Percentiles rank a stretch among this genome's conserved stretches.
These are phyloP conservation scores for Stigmatopora argus DNA, from an alignment of 2,113 vertebrate genomes.

Conservation along the genomic window DNA sequence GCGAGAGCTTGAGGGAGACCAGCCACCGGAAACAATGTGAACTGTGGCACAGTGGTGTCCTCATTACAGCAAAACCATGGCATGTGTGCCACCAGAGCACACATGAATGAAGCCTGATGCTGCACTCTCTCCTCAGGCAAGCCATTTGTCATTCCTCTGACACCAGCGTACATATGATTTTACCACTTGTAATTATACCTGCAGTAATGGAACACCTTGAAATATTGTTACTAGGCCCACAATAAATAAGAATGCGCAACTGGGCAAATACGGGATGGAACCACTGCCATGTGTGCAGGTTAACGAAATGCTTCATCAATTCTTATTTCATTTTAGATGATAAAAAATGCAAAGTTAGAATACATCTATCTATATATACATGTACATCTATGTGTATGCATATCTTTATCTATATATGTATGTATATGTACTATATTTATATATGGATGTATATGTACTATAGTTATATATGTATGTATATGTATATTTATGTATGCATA, in stretches of 20 bases:
- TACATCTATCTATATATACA: no score
- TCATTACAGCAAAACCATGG: conserved; percentile 35
- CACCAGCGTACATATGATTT: conserved; percentile 26
- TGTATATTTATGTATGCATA: no score
- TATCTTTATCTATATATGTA: no score
- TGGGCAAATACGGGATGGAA: conserved; percentile 43
- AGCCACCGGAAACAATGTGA: conserved; percentile 38
- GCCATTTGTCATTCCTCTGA: conserved; percentile 45
- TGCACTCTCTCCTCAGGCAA: conserved; percentile 41
- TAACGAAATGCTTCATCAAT: conserved; percentile 21
- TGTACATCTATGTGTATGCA: no score
- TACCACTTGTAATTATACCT: conserved; percentile 24
- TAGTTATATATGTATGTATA: background rate
- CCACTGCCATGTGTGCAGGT: conserved; percentile 4
- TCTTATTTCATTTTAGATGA: conserved; percentile 1
- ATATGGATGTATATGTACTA: background rate
- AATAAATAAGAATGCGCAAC: conserved; percentile 13
- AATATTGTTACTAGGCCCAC: conserved; percentile 27
- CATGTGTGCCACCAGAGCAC: conserved; percentile 43
- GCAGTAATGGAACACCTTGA: conserved; percentile 22
- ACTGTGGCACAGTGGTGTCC: conserved; percentile 37
- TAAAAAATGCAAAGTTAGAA: no score
- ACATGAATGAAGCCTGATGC: conserved; percentile 53
- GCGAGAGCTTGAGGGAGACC: conserved; percentile 38
- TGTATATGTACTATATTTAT: no score